Conservation (phyloP, 2,888 invertebrate genomes). For the Sesia bembeciformis region DNA sequence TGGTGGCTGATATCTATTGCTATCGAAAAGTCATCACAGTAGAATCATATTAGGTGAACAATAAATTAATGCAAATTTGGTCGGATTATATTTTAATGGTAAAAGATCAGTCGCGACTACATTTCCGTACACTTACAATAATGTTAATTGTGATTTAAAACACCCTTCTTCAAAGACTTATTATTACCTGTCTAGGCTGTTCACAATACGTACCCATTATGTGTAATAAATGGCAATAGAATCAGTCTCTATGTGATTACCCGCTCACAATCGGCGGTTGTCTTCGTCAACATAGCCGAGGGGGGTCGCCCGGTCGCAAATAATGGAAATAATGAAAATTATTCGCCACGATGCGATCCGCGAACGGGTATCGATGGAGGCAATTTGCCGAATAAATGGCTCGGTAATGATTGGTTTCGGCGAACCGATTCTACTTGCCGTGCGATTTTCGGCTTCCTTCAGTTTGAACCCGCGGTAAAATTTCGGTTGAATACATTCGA, state of each 20-base stretch:
- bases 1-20: neutral
- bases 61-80: too few relatives aligned
- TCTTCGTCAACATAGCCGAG: slow-evolving; percentile 32
- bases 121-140: too few relatives aligned
- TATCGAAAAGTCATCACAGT: too few relatives aligned
- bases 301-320: slow-evolving; percentile 25
- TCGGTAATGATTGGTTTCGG: slow-evolving; percentile 21
- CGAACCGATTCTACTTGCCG: neutral
- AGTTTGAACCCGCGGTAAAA: neutral
- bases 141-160: too few relatives aligned
- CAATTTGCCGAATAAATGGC: slow-evolving; percentile 54
- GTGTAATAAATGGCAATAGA: slow-evolving; percentile 9
- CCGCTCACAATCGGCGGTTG: slow-evolving; percentile 17
- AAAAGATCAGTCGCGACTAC: too few relatives aligned
- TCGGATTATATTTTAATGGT: too few relatives aligned
- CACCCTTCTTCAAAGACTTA: too few relatives aligned
- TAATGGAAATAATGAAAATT: slow-evolving; percentile 51
- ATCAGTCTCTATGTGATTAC: slow-evolving; percentile 2
- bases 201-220: too few relatives aligned
- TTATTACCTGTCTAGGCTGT: too few relatives aligned
- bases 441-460: neutral
- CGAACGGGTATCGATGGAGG: slow-evolving; percentile 47
- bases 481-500: neutral
- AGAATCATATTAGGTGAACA: too few relatives aligned
- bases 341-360: slow-evolving; percentile 38